Evolutionary conservation across 2,113 vertebrate genomes (phyloP), one percentile per base, ranked within the genome.

Genomic region (Rhadina sibilatrix): DNA sequence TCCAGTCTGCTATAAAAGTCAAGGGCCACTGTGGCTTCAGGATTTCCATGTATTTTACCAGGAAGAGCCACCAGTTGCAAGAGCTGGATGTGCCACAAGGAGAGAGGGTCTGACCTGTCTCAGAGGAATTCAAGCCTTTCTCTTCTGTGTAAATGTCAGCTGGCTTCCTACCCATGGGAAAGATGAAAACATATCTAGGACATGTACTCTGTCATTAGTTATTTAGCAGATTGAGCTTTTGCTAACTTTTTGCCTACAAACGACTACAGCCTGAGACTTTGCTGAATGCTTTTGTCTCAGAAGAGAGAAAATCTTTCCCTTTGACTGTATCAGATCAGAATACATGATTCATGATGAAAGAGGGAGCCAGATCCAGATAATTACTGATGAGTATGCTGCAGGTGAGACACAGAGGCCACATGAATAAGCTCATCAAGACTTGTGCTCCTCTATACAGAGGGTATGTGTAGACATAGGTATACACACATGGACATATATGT

Each of bases 131-230:
- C 61, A 88, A 81, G 79, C 66, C 30, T 70, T 76, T 86, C 42
- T 91, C 64, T 70, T 91, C 72, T 59, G 46, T 7, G 12, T 49
- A 76, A 90, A 83, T 54, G 76, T 75, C 90, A 96, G 59, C 80
- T 93, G 93, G 63, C 60, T 81, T 80, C 52, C 80, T 89, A 74
- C 69, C 68, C 59, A 50, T 8, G 0, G 61, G 42, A 74, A 70
- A 83, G 44, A 81, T 68, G 60, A 54, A 77, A 95, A 91, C 91
- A 59, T 89, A 86, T 89, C 83, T 92, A 66, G 90, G 86, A 68
- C 88, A 77, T 5, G 21, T 38, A 81, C 46, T 33, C 72, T 71
- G 38, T 23, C 64, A 89, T 81, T 70, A 94, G 79, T 74, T 92
- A 74, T 83, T 89, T 61, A 92, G 71, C 68, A 66, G 60, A 74